These are phyloP conservation scores for Saccostrea cuccullata DNA, from an alignment of 1,140 invertebrate species.

Conservation along the genomic window DNA sequence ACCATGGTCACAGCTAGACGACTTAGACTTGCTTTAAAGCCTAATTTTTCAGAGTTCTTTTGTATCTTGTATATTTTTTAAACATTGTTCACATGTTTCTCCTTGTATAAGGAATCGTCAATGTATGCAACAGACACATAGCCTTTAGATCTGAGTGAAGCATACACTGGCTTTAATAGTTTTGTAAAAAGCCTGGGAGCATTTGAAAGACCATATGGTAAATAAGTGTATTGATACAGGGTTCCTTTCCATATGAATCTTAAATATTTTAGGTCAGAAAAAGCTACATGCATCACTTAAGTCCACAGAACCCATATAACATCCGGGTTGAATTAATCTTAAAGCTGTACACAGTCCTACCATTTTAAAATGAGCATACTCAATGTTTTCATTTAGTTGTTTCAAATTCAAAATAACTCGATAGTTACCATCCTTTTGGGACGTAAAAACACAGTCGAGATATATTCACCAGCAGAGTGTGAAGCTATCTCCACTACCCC, in stretches of 20 bases:
- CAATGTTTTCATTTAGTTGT: constrained; percentile 52
- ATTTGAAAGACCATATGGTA: constrained; percentile 52
- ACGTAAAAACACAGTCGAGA: constrained; percentile 41
- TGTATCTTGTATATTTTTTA: constrained; percentile 23
- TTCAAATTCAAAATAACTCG: constrained; percentile 59
- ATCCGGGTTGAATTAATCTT: constrained; percentile 44
- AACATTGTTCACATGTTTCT: neutral
- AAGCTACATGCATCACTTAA: too few relatives aligned
- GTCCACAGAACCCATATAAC: neutral
- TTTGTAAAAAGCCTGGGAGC: constrained; percentile 43
- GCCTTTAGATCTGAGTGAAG: constrained; percentile 10
- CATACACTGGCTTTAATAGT: neutral
- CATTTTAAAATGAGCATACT: constrained; percentile 61
- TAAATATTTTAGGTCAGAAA: too few relatives aligned
- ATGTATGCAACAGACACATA: neutral
- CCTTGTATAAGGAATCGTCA: constrained; percentile 29
- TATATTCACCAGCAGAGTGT: constrained; percentile 38
- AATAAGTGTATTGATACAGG: constrained; percentile 49
- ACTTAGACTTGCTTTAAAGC: too few relatives aligned
- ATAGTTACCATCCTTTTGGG: constrained; percentile 47
- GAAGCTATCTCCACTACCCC: constrained; percentile 36
- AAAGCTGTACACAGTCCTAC: constrained; percentile 48
- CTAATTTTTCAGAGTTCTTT: neutral
- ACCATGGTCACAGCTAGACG: too few relatives aligned
- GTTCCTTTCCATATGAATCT: too few relatives aligned